phyloP scores from a whole-genome alignment of 1,140 invertebrate species.

The Drosophila pachea region DNA sequence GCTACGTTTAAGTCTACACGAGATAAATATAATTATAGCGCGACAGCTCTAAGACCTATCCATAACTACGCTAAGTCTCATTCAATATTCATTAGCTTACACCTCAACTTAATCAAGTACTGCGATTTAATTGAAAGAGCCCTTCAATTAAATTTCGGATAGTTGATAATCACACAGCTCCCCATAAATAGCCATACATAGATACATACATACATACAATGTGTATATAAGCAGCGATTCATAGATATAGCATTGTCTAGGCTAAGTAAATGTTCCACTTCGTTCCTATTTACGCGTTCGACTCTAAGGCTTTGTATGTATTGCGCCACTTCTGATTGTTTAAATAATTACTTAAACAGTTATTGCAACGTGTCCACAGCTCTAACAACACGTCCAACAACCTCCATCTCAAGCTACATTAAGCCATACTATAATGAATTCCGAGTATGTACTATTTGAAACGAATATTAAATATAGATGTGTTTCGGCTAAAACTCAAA shows the following conservation, averaged over 20 bases:
- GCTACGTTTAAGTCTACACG: constrained; percentile 50
- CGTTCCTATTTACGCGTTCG: constrained; percentile 22
- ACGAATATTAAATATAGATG: constrained; percentile 16
- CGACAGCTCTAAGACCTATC: not conserved
- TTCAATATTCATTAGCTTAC: not conserved
- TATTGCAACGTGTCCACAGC: constrained; percentile 13
- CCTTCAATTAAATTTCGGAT: constrained; percentile 71
- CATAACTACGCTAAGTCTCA: not conserved
- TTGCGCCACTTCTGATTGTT: not conserved
- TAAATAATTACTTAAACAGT: not conserved
- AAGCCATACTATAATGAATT: constrained; percentile 12
- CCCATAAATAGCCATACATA: constrained; percentile 17
- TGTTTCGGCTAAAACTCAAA: constrained; percentile 8
- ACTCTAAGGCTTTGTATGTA: constrained; percentile 5
- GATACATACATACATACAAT: not conserved
- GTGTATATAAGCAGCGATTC: too few species aligned
- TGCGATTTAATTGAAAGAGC: constrained; percentile 73
- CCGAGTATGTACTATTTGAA: constrained; percentile 8
- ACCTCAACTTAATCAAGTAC: constrained; percentile 44
- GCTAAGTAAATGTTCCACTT: constrained; percentile 12
- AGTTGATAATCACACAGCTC: constrained; percentile 55
- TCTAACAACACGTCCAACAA: constrained; percentile 3
- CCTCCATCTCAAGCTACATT: not conserved
- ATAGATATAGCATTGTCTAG: not conserved
- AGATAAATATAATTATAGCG: constrained; percentile 5